Evolutionary conservation across 2,888 invertebrate genomes (phyloP), one percentile per base, ranked within the genome.

Genomic region (Amiota communis): DNA sequence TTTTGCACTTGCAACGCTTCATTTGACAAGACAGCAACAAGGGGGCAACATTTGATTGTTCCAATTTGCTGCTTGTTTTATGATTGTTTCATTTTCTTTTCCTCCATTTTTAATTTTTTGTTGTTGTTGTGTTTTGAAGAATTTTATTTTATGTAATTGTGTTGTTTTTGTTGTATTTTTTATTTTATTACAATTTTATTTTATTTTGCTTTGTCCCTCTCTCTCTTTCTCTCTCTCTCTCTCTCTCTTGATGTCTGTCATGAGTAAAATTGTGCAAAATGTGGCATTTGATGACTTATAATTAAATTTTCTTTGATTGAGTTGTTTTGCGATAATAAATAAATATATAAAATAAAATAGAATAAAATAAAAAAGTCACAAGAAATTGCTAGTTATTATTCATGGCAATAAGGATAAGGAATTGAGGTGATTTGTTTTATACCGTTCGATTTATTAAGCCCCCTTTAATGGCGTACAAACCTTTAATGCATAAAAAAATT

Each of bases 1-100:
- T 63, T 63, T 63, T 36, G 53, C 53, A 53, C n/a, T 53, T n/a
- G 63, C 46, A 63, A 63, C 63, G 63, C 63, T 63, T 63, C 63
- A 63, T 59, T 59, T 59, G 59, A 11, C 59, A 59, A 59, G 59
- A 20, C 59, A 59, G 17, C 36, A 36, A 36, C 36, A 6, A 36
- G 36, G 36, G 36, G 36, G 8, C 36, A 36, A 53, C 53, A 15
- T 53, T 53, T 53, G 13, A 53, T 53, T 53, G 53, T 53, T 53
- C n/a, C 53, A 53, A 53, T 53, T 53, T 53, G 53, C 53, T 13
- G 36, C 36, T 36, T 36, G 36, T 6, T 36, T 36, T 36, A 36
- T 6, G 36, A 36, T 36, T 6, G 36, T 53, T 12, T n/a, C 53
- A 53, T 53, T 59, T 59, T 59, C 15, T 59, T 59, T n/a, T 59